Evolutionary conservation across 2,888 invertebrate genomes (phyloP).

Genomic region (Tillus elongatus): DNA sequence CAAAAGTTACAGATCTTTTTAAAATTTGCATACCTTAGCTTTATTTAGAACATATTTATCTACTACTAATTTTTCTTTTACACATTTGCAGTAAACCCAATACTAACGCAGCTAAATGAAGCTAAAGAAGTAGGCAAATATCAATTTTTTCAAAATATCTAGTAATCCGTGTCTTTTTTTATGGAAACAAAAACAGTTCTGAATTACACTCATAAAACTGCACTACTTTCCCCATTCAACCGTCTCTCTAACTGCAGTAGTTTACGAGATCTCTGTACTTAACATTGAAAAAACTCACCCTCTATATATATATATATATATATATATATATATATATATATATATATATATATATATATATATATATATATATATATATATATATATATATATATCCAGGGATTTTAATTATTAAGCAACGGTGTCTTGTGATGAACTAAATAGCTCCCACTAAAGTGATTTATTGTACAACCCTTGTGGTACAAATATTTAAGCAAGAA

Average conservation of each 20-base stretch:
- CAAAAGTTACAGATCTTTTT: background rate
- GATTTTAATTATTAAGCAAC: too few relatives aligned
- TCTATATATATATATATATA: background rate
- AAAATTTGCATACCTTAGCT: background rate
- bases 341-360: too few relatives aligned
- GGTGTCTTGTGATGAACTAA: too few relatives aligned
- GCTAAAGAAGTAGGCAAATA: background rate
- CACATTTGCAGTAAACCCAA: background rate
- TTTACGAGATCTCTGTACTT: conserved; percentile 2
- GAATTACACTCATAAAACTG: conserved; percentile 2
- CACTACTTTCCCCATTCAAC: conserved; percentile 2
- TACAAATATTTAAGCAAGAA: too few relatives aligned
- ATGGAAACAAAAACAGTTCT: background rate
- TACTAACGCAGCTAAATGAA: background rate
- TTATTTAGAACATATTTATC: background rate
- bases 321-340: too few relatives aligned
- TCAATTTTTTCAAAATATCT: background rate
- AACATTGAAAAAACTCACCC: conserved; percentile 3
- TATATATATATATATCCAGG: too few relatives aligned
- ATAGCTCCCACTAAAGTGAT: too few relatives aligned
- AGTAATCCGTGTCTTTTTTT: background rate
- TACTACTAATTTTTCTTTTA: background rate
- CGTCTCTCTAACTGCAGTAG: conserved; percentile 2
- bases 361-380: too few relatives aligned
- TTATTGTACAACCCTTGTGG: too few relatives aligned